Evolutionary conservation across 2,797 vertebrate species (phyloP).

Genomic region (Fringilla coelebs): DNA sequence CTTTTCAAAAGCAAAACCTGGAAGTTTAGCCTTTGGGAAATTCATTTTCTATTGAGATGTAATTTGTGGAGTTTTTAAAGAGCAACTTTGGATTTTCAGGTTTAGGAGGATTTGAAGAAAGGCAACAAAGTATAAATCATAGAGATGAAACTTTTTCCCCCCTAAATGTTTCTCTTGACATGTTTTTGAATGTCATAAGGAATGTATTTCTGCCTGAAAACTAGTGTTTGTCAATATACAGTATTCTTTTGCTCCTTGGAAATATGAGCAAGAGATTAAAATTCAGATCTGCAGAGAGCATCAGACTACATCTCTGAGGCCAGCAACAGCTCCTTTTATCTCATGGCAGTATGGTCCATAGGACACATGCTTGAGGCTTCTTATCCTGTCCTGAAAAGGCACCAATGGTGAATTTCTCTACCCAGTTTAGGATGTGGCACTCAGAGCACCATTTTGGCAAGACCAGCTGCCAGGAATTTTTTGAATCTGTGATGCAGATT

Average conservation of each 20-base stretch:
- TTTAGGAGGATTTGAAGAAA: conserved; percentile 46
- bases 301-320: not conserved
- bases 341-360: not conserved
- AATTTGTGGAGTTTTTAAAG: conserved; percentile 62
- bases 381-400: not conserved
- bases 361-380: not conserved
- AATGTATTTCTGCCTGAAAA: not conserved
- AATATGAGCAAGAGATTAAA: not conserved
- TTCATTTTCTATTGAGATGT: conserved; percentile 65
- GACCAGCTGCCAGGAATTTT: not conserved
- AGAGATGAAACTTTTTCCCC: not conserved
- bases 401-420: not conserved
- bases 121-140: not conserved
- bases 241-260: not conserved
- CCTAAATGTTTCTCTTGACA: not conserved
- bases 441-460: not conserved
- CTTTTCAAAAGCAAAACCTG: conserved; percentile 61
- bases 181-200: not conserved
- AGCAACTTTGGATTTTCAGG: conserved; percentile 56
- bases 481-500: not conserved
- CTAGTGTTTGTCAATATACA: not conserved
- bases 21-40: conserved; percentile 66
- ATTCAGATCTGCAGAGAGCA: not conserved
- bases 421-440: not conserved
- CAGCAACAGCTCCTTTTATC: not conserved